Base-by-base conservation (phyloP, 2,888 invertebrate species). In the Hanleya hanleyi region DNA sequence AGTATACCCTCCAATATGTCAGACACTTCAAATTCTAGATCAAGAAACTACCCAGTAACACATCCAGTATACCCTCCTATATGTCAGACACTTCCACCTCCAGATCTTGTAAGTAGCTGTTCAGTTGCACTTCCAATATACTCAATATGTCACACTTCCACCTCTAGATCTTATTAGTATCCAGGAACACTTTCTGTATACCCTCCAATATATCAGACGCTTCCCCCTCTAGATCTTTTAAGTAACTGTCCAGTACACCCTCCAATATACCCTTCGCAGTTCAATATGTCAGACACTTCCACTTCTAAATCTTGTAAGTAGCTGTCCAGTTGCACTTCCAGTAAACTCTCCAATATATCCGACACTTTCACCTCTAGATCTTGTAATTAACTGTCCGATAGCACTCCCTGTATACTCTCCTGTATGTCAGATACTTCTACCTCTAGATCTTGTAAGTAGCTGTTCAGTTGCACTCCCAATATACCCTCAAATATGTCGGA, bases 51-150 rank as follows among this genome's bases (percentile, higher is more conserved):
- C 36, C 64, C 64, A 64, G 38, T 35, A 64, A 37, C 26, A 64
- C 64, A 22, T 64, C 64, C 3, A 64, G 64, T 64, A 64, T 64
- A 37, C 64, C 64, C 36, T 22, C 64, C 64, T 22, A n/a, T 22
- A 1, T n/a, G 15, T 35, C 37, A 22, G 64, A 64, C n/a, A n/a
- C n/a, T n/a, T n/a, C n/a, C n/a, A n/a, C n/a, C n/a, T n/a, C n/a
- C n/a, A n/a, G n/a, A n/a, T n/a, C n/a, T n/a, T n/a, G n/a, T n/a
- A n/a, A n/a, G n/a, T n/a, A n/a, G n/a, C n/a, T n/a, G n/a, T n/a
- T 18, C 18, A 41, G 9, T 41, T 12, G 41, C 18, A 41, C 41
- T 41, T 41, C 41, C 18, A 41, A 18, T 41, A 41, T 41, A 41
- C 41, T 18, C 18, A 41, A 12, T 18, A 41, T 9, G 9, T 41